Evolutionary conservation across 2,888 invertebrate species (phyloP).

Genomic region (Drosophila phalerata): DNA sequence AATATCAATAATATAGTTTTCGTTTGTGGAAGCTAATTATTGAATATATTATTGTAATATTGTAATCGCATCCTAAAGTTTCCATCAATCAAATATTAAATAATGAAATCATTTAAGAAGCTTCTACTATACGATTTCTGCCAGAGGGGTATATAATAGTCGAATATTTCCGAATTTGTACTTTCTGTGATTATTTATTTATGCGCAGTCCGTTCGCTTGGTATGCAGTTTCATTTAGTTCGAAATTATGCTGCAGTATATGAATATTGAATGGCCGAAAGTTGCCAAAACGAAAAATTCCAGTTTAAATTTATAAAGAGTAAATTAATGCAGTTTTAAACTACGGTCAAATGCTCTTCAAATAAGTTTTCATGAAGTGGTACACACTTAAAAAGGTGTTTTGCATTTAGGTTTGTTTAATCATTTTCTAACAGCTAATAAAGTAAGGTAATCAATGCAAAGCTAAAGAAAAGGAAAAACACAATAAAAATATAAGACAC

Average conservation of each 20-base stretch:
- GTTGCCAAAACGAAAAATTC: background rate
- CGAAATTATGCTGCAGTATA: constrained; percentile 55
- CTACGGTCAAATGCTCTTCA: background rate
- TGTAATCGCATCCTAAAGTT: no score
- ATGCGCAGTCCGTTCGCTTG: constrained; percentile 35
- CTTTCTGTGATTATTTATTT: constrained; percentile 39
- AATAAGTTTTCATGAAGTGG: no score
- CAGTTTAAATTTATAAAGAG: background rate
- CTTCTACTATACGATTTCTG: background rate
- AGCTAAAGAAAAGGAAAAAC: no score
- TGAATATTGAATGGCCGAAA: constrained; percentile 49
- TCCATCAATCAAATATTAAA: no score
- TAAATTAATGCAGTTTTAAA: background rate
- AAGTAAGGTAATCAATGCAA: no score
- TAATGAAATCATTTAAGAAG: no score
- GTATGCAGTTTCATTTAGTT: constrained; percentile 40
- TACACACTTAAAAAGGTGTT: no score
- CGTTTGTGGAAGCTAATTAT: no score
- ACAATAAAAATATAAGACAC: background rate
- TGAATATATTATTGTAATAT: no score
- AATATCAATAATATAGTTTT: no score
- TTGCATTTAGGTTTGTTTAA: no score
- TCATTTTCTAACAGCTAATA: no score
- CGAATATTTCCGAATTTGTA: background rate
- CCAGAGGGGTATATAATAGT: constrained; percentile 8